phyloP scores from a whole-genome alignment of 2,888 invertebrate species.

The Drosophila rubida region DNA sequence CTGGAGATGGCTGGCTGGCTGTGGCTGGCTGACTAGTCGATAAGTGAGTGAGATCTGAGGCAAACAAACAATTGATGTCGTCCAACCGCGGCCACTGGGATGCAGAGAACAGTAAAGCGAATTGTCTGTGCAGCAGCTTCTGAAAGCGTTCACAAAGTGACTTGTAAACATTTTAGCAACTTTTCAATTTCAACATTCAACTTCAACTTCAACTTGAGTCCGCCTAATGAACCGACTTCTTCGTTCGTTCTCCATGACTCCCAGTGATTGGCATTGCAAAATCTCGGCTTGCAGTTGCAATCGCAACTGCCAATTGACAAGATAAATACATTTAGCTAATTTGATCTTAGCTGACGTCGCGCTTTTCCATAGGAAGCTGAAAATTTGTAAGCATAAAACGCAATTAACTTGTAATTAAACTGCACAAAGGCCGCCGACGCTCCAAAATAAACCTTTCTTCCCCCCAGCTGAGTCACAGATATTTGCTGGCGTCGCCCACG shows the following conservation, averaged over 20 bases:
- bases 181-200: conserved; percentile 72
- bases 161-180: conserved; percentile 81
- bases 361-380: conserved; percentile 59
- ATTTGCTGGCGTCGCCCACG: not conserved
- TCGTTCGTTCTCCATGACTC: conserved; percentile 13
- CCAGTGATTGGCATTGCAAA: conserved; percentile 65
- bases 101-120: conserved; percentile 71
- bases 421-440: conserved; percentile 60
- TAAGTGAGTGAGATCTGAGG: conserved; percentile 52
- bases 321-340: conserved; percentile 82
- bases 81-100: conserved; percentile 33
- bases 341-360: conserved; percentile 63
- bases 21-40: conserved; percentile 42
- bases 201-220: conserved; percentile 42
- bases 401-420: conserved; percentile 79
- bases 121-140: conserved; percentile 67
- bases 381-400: conserved; percentile 76
- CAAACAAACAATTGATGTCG: conserved; percentile 78
- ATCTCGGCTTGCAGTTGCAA: conserved; percentile 43
- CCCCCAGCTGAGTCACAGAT: conserved; percentile 8
- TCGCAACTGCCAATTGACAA: conserved; percentile 80
- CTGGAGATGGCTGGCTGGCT: conserved; percentile 26
- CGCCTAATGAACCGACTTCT: conserved; percentile 76
- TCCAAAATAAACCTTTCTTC: conserved; percentile 16
- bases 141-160: conserved; percentile 73